phyloP scores from a whole-genome alignment of 2,113 vertebrate genomes.

The Chionis minor region DNA sequence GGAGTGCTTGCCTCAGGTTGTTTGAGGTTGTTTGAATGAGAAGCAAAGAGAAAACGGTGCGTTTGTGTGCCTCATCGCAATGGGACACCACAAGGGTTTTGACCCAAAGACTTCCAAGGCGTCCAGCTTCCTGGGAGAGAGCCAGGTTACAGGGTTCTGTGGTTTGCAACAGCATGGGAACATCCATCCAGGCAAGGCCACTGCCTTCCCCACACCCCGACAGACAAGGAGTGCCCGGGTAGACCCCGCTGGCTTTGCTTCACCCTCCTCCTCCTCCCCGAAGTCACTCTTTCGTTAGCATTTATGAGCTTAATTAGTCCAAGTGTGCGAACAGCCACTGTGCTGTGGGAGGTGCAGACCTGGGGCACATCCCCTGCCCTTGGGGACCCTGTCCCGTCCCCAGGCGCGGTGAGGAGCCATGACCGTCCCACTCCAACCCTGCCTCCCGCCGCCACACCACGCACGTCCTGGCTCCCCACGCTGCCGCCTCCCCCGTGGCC shows the following conservation, averaged over 20 bases:
- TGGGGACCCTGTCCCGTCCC: accelerated
- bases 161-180: not conserved
- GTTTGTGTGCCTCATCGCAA: not conserved
- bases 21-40: not conserved
- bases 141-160: accelerated
- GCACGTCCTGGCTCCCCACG: accelerated
- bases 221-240: accelerated
- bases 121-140: not conserved
- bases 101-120: not conserved
- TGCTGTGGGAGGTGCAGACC: accelerated
- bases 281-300: not conserved
- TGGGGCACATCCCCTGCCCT: accelerated
- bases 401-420: accelerated
- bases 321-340: accelerated
- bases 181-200: not conserved
- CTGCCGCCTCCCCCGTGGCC: not conserved
- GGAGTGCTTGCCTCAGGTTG: not conserved
- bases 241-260: not conserved
- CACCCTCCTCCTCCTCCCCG: not conserved
- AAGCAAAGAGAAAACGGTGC: not conserved
- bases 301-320: accelerated
- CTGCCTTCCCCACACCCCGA: not conserved
- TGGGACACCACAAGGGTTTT: accelerated
- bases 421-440: accelerated
- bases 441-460: accelerated